Evolutionary conservation across 2,888 invertebrate genomes (phyloP), one percentile per base, ranked within the genome.

Genomic region (Drosophila leonis): DNA sequence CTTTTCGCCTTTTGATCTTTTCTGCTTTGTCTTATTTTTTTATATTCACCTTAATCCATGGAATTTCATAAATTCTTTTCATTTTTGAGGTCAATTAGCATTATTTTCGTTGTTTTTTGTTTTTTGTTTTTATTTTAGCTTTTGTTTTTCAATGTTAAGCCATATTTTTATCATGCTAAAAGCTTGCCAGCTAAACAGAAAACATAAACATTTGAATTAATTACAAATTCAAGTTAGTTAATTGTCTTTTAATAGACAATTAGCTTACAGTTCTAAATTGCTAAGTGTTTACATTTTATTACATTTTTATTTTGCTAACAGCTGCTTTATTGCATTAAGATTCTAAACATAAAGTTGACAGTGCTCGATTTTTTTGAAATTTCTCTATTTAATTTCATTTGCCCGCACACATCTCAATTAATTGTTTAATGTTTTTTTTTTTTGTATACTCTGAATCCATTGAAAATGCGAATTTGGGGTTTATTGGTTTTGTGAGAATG

Each of bases 1-100:
- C 18, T 48, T 54, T 33, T 39, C 24, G 20, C 12, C 64, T 67
- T 77, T 77, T 77, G 79, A 77, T 77, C 77, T 77, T 78, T 61
- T 59, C 54, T 57, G 41, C 46, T 51, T 35, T 39, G 51, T 65
- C 48, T 18, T 41, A 46, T 35, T 46, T 46, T 55, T 18, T 49
- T n/a, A n/a, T n/a, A n/a, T n/a, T 49, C 37, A 48, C 48, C 48
- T 51, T 67, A 63, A 77, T 77, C 55, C 42, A 39, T 7, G 9
- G 55, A 48, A 72, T 72, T 68, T 49, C 61, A 49, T 44, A 59
- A 9, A 55, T 44, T 33, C 37, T 48, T 59, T 70, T 39, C 12
- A 27, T 42, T 42, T 49, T 41, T 42, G 15, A 29, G 18, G 51
- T 65, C 46, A 55, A 73, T 75, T 60, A 55, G 54, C 20, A 55